These are phyloP conservation scores for Drosophila tristis DNA, from an alignment of 1,140 invertebrate species.

Conservation along the genomic window DNA sequence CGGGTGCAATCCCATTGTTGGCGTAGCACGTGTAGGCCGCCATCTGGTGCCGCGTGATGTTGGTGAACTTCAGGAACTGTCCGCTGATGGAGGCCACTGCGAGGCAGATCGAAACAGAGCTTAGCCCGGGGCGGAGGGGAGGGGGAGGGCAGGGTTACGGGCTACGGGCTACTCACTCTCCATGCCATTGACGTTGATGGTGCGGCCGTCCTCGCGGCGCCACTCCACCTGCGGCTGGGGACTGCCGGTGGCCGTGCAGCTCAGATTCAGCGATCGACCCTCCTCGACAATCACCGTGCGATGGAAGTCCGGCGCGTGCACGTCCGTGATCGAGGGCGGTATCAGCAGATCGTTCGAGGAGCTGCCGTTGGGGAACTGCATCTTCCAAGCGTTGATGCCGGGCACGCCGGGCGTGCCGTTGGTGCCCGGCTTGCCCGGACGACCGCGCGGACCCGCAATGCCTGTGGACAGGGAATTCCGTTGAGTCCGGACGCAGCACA, in stretches of 20 bases:
- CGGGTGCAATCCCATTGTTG: conserved; percentile 94
- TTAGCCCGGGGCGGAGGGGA: too few relatives aligned
- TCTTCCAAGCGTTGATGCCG: conserved; percentile 89
- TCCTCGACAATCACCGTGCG: conserved; percentile 88
- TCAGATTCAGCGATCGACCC: conserved; percentile 89
- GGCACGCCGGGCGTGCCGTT: conserved; percentile 89
- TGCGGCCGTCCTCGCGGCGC: conserved; percentile 88
- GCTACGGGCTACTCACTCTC: conserved; percentile 75
- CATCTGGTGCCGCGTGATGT: conserved; percentile 93
- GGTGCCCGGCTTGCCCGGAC: conserved; percentile 88
- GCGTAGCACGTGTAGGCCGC: conserved; percentile 94
- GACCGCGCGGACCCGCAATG: conserved; percentile 88
- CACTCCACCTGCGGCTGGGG: conserved; percentile 91
- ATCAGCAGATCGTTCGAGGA: conserved; percentile 88
- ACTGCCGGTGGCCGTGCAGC: conserved; percentile 90
- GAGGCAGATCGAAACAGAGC: background rate
- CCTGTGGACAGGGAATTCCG: conserved; percentile 81
- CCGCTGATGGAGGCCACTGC: conserved; percentile 89
- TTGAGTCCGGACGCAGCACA: background rate
- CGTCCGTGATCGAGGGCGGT: conserved; percentile 88
- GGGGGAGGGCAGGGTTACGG: too few relatives aligned
- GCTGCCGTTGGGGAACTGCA: conserved; percentile 87
- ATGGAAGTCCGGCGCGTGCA: conserved; percentile 56
- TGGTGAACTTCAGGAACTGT: conserved; percentile 90
- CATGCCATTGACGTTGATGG: conserved; percentile 86